Evolutionary conservation across 2,797 vertebrate species (phyloP).

Genomic region (Melanotaenia nigrans): DNA sequence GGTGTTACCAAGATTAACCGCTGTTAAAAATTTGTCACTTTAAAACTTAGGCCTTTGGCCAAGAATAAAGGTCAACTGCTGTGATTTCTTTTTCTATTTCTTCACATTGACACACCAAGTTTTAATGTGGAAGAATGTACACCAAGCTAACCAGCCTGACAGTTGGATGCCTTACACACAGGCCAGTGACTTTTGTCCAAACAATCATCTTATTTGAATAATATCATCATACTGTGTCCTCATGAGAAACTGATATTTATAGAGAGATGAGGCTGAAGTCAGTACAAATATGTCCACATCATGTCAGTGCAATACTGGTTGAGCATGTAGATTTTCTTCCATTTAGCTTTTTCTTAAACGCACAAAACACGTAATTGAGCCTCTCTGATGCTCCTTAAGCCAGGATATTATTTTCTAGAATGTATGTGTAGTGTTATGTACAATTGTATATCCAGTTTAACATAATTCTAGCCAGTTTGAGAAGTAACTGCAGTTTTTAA

Average conservation of each 20-base stretch:
- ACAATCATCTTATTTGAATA: neutral
- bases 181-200: slow-evolving; percentile 1
- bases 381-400: neutral
- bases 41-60: slow-evolving; percentile 4
- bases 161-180: slow-evolving; percentile 24
- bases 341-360: slow-evolving; percentile 20
- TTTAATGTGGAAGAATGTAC: slow-evolving; percentile 32
- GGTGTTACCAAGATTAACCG: slow-evolving; percentile 9
- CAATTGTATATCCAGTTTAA: slow-evolving; percentile 5
- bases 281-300: slow-evolving; percentile 12
- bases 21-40: slow-evolving; percentile 35
- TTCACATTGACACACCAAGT: slow-evolving; percentile 17
- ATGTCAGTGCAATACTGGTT: neutral
- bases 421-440: neutral
- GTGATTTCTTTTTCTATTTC: slow-evolving; percentile 8
- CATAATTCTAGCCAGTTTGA: neutral
- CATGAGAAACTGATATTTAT: neutral
- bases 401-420: slow-evolving; percentile 1
- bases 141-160: slow-evolving; percentile 18
- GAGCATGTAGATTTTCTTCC: slow-evolving; percentile 7
- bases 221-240: slow-evolving; percentile 1
- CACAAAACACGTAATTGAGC: neutral
- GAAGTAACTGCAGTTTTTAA: slow-evolving; percentile 3
- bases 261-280: slow-evolving; percentile 1
- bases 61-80: slow-evolving; percentile 29